Percentiles rank a stretch among this genome's conserved stretches.
Conservation (phyloP, 1,140 invertebrate species). For the Euwallacea fornicatus region DNA sequence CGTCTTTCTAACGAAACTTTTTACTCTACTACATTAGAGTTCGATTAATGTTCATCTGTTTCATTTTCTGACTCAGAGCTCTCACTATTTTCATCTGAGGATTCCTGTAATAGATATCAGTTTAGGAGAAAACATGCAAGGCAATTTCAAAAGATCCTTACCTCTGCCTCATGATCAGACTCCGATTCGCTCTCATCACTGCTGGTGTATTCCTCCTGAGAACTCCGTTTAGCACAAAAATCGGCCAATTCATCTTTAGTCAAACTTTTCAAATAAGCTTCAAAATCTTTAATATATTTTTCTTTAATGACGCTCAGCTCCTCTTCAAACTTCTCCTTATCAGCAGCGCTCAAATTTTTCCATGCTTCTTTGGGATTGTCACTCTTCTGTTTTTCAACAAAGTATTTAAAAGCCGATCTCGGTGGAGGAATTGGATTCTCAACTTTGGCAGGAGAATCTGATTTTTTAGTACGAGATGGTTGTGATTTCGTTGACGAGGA, state of each 20-base stretch:
- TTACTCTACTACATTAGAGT: too few species aligned
- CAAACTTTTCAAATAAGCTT: constrained; percentile 54
- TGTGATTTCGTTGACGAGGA: constrained; percentile 5
- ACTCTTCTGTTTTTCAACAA: constrained; percentile 49
- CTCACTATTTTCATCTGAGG: constrained; percentile 11
- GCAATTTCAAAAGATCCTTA: neutral
- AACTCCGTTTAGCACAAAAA: constrained; percentile 39
- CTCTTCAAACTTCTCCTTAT: constrained; percentile 52
- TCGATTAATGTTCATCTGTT: neutral
- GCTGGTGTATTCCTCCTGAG: constrained; percentile 13
- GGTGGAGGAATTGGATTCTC: constrained; percentile 54
- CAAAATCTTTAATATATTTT: constrained; percentile 54
- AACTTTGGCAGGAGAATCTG: constrained; percentile 20
- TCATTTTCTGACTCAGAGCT: constrained; percentile 17
- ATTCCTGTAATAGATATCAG: constrained; percentile 19
- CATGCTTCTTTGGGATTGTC: constrained; percentile 50
- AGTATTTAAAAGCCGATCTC: constrained; percentile 53
- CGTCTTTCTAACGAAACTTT: too few species aligned
- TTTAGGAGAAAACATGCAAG: neutral
- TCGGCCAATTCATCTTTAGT: constrained; percentile 50
- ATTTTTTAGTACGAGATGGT: constrained; percentile 13
- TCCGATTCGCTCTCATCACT: constrained; percentile 26
- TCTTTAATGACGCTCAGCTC: constrained; percentile 48
- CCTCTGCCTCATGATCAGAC: neutral
- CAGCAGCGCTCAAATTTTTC: constrained; percentile 48